Evolutionary conservation across 2,888 invertebrate species (phyloP).

Genomic region (Lasioglossum figueresi): DNA sequence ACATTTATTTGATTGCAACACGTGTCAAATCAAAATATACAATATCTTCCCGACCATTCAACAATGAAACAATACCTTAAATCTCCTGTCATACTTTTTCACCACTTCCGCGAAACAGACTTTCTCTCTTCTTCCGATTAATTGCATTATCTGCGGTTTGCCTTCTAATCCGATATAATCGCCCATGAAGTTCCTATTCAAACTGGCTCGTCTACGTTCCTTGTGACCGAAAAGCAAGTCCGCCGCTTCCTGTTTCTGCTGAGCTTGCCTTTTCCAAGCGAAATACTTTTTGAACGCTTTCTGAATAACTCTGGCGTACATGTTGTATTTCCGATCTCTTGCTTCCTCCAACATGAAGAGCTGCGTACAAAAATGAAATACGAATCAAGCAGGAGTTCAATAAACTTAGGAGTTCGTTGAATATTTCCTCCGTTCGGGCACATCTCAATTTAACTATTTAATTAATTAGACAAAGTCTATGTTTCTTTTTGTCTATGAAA

Average conservation of each 20-base stretch:
- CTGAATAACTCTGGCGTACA: conserved; percentile 88
- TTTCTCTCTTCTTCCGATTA: conserved; percentile 87
- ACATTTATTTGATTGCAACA: background rate
- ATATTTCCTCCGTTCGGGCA: too few species aligned
- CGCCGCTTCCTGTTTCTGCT: conserved; percentile 86
- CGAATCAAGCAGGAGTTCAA: background rate
- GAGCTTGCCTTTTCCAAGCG: conserved; percentile 86
- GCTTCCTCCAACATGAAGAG: conserved; percentile 88
- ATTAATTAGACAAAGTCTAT: too few species aligned
- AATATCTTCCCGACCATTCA: background rate
- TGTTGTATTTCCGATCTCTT: conserved; percentile 88
- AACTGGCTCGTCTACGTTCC: conserved; percentile 86
- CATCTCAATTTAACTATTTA: too few species aligned
- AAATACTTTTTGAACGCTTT: conserved; percentile 88
- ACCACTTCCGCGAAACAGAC: conserved; percentile 88
- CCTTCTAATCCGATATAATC: conserved; percentile 89
- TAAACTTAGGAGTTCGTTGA: too few species aligned
- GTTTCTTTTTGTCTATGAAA: background rate
- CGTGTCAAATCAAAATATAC: background rate
- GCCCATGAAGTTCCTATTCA: conserved; percentile 88
- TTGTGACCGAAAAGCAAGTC: conserved; percentile 86
- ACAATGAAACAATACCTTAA: conserved; percentile 84
- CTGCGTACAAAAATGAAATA: conserved; percentile 79
- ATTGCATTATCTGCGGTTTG: conserved; percentile 85
- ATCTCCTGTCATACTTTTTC: conserved; percentile 88